These are phyloP conservation scores for Gracilinanus agilis DNA, from an alignment of 2,113 vertebrate species.

Conservation along the genomic window DNA sequence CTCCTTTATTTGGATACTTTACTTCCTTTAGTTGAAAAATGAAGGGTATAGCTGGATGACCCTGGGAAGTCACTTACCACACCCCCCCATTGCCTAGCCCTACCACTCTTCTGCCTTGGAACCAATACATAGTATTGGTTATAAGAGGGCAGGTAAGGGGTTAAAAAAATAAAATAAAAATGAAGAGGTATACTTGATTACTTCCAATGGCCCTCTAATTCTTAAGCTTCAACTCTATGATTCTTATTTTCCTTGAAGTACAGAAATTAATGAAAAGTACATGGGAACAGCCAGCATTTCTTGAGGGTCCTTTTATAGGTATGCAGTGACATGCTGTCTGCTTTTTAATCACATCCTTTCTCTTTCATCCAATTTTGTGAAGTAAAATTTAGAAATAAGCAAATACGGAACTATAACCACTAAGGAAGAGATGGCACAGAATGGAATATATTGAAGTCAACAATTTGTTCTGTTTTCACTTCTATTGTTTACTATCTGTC, in stretches of 20 bases:
- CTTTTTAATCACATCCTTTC: conserved; percentile 13
- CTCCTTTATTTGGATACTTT: not conserved
- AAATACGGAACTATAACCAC: conserved; percentile 31
- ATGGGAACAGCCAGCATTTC: not conserved
- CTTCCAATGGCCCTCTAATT: not conserved
- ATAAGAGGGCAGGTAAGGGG: no score
- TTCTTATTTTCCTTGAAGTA: not conserved
- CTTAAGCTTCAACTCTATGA: not conserved
- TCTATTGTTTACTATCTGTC: not conserved
- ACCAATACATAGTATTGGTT: no score
- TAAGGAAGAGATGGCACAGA: not conserved
- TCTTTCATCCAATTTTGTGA: conserved; percentile 54
- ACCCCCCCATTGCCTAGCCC: no score
- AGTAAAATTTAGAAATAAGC: conserved; percentile 15
- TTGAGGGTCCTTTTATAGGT: not conserved
- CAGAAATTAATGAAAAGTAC: not conserved
- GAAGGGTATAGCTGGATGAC: not conserved
- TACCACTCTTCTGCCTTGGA: no score
- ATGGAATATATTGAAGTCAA: conserved; percentile 31
- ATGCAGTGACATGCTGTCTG: not conserved
- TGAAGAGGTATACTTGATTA: not conserved
- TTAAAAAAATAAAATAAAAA: not conserved
- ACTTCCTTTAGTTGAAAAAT: not conserved
- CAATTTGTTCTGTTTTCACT: not conserved
- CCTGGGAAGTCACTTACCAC: no score